Evolutionary conservation across 2,113 vertebrate genomes (phyloP).

Genomic region (Oncorhynchus mykiss): DNA sequence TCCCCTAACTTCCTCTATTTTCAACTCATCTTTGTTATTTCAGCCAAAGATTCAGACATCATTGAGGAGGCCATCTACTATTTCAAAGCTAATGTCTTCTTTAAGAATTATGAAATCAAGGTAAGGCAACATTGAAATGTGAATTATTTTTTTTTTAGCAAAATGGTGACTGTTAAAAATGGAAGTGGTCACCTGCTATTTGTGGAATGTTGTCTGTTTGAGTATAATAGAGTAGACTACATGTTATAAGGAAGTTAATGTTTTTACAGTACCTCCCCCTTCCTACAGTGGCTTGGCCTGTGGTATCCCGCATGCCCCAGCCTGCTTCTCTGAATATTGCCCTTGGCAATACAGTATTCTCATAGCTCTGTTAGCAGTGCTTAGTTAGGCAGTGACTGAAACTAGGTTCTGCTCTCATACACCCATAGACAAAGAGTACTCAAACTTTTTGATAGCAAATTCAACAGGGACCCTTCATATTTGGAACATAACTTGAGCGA

Average conservation of each 20-base stretch:
- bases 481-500: too few species aligned
- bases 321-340: conserved; percentile 39
- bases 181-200: too few species aligned
- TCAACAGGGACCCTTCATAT: too few species aligned
- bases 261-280: not conserved
- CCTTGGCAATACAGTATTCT: conserved; percentile 17
- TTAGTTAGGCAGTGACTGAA: not conserved
- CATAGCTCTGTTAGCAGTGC: conserved; percentile 13
- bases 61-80: conserved; percentile 98
- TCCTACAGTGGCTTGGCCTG: conserved; percentile 1
- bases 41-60: conserved; percentile 92
- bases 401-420: not conserved
- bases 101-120: conserved; percentile 99
- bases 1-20: not conserved
- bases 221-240: not conserved
- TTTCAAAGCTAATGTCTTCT: conserved; percentile 99
- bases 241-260: not conserved
- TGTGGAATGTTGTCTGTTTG: too few species aligned
- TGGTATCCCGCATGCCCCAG: conserved; percentile 47
- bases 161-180: too few species aligned
- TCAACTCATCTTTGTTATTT: conserved; percentile 21
- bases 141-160: too few species aligned
- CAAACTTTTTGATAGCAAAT: too few species aligned
- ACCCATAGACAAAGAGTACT: too few species aligned
- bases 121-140: conserved; percentile 53